Evolutionary conservation across 2,888 invertebrate genomes (phyloP), one percentile per base, ranked within the genome.

Genomic region (Heliconius sara): DNA sequence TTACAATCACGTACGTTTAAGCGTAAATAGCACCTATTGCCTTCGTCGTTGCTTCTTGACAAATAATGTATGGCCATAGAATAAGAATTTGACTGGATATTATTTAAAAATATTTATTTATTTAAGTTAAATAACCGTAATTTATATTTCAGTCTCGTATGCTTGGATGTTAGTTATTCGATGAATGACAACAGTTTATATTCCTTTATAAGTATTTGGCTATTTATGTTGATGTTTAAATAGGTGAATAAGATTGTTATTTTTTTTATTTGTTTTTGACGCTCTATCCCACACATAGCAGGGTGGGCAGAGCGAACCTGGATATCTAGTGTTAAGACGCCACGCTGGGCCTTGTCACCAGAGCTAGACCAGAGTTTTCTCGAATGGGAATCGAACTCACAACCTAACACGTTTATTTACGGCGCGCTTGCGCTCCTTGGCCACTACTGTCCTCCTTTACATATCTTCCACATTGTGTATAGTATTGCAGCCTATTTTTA

Each of bases 1-100:
- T 76, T 30, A n/a, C 67, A 78, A 68, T 79, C 82, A 83, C 82
- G 82, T 83, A 67, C 67, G 52, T 77, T 77, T 78, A 73, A 79
- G 68, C 70, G 81, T 79, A 81, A 81, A 84, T 80, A 82, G 80
- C n/a, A 60, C 60, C 60, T 80, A 83, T 82, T 77, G 77, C 76
- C 78, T 79, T 77, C 72, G 60, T 74, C 78, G 80, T 81, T 81
- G 79, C 78, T 79, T 81, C 77, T 79, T 73, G 71, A 81, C 81
- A 82, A 79, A 82, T 76, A 78, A 81, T 57, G 72, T 80, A 81
- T 82, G 82, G 67, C 72, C 70, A 67, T 78, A 47, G 82, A 78
- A 80, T 82, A 77, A 80, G 68, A 81, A 83, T 79, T 77, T 60
- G 65, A 79, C 76, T 81, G 66, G 73, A 78, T 65, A 72, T 63